These are phyloP conservation scores for Odontesthes bonariensis DNA, from an alignment of 2,113 vertebrate genomes.

Conservation along the genomic window DNA sequence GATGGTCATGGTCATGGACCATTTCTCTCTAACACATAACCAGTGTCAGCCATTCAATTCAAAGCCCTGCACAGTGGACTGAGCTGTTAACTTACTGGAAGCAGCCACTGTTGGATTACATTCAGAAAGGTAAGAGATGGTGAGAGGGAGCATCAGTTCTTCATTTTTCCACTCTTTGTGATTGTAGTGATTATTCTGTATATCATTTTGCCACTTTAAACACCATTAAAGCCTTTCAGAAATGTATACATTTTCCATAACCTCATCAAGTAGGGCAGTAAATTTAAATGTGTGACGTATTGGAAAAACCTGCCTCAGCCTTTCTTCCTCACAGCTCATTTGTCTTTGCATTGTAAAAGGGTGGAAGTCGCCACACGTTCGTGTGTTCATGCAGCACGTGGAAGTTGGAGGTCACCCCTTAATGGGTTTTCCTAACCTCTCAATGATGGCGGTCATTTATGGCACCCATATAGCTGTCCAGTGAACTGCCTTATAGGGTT, in stretches of 20 bases:
- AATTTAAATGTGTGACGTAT: conserved; percentile 31
- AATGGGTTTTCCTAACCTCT: conserved; percentile 48
- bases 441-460: conserved; percentile 54
- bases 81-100: conserved; percentile 24
- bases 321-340: conserved; percentile 22
- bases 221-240: conserved; percentile 23
- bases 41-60: conserved; percentile 30
- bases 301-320: conserved; percentile 45
- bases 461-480: conserved; percentile 59
- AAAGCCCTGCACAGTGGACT: conserved; percentile 38
- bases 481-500: conserved; percentile 70
- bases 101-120: conserved; percentile 34
- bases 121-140: conserved; percentile 41
- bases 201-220: conserved; percentile 9
- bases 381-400: background rate
- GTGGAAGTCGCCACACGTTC: background rate
- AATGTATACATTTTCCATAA: conserved; percentile 46
- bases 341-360: conserved; percentile 27
- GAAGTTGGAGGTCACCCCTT: conserved; percentile 38
- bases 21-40: conserved; percentile 53
- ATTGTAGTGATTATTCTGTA: conserved; percentile 31
- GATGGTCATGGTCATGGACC: conserved; percentile 54
- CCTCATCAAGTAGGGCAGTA: conserved; percentile 41
- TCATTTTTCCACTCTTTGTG: conserved; percentile 18
- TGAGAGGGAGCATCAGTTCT: conserved; percentile 48